phyloP scores from a whole-genome alignment of 2,113 vertebrate species.

The Thomomys bottae region DNA sequence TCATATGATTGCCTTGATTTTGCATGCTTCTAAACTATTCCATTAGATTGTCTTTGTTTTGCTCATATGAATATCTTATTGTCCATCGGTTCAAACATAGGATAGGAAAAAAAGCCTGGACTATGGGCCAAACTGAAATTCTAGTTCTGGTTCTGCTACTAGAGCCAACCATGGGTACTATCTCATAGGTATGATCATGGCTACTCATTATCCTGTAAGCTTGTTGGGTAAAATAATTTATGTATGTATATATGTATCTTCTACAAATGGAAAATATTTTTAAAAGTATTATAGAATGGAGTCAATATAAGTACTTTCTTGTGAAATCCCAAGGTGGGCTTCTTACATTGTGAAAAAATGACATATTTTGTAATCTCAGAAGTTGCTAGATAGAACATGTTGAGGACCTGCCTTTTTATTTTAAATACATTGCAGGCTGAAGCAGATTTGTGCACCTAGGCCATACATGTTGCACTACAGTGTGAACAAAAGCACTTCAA shows the following conservation, averaged over 20 bases:
- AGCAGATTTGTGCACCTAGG: not conserved
- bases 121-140: not conserved
- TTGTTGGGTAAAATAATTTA: not conserved
- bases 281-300: too few species aligned
- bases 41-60: not conserved
- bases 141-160: not conserved
- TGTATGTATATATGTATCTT: not conserved
- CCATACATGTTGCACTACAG: fast-evolving
- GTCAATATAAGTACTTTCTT: not conserved
- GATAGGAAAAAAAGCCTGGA: not conserved
- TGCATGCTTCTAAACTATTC: not conserved
- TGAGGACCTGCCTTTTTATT: not conserved
- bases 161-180: not conserved
- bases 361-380: not conserved
- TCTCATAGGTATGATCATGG: not conserved
- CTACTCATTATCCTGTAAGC: not conserved
- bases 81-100: not conserved
- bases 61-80: fast-evolving
- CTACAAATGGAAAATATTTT: not conserved
- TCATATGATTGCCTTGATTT: not conserved
- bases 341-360: not conserved
- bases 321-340: not conserved
- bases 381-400: not conserved
- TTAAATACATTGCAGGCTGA: not conserved
- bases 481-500: fast-evolving